Percentiles rank a stretch among this genome's conserved stretches.
phyloP scores from a whole-genome alignment of 2,113 vertebrate genomes.

The Ciconia boyciana region DNA sequence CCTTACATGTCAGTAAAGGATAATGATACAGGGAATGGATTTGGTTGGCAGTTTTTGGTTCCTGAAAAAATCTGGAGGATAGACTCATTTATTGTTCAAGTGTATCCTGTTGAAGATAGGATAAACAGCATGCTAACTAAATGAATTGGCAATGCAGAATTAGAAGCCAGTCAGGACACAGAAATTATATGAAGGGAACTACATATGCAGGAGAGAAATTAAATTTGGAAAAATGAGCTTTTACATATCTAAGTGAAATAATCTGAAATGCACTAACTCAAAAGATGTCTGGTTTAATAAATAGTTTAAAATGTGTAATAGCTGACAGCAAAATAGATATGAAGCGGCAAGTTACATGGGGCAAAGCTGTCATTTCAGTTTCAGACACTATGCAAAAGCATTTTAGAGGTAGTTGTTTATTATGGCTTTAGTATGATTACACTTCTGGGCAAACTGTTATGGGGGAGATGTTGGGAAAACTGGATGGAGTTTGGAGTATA shows the following conservation, averaged over 20 bases:
- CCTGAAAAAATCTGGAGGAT: slow-evolving; percentile 17
- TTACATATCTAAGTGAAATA: not conserved
- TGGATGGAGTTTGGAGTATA: not conserved
- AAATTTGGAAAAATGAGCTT: not conserved
- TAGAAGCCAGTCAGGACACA: not conserved
- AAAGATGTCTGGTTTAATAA: not conserved
- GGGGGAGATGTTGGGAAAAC: not conserved
- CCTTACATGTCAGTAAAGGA: slow-evolving; percentile 7
- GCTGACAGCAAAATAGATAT: not conserved
- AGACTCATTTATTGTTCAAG: slow-evolving; percentile 11
- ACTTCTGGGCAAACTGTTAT: not conserved
- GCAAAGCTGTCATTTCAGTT: not conserved
- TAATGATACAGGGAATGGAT: slow-evolving; percentile 2
- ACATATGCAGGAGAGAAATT: not conserved
- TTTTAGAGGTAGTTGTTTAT: not conserved
- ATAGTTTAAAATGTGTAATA: not conserved
- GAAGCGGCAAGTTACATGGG: not conserved
- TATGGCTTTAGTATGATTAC: not conserved
- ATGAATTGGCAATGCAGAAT: not conserved
- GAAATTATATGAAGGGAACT: not conserved
- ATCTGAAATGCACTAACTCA: not conserved
- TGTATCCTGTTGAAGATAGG: not conserved
- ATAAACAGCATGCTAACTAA: not conserved
- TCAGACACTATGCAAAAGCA: not conserved
- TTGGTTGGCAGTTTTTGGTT: not conserved